phyloP scores from a whole-genome alignment of 2,113 vertebrate species.

The Trinectes maculatus region DNA sequence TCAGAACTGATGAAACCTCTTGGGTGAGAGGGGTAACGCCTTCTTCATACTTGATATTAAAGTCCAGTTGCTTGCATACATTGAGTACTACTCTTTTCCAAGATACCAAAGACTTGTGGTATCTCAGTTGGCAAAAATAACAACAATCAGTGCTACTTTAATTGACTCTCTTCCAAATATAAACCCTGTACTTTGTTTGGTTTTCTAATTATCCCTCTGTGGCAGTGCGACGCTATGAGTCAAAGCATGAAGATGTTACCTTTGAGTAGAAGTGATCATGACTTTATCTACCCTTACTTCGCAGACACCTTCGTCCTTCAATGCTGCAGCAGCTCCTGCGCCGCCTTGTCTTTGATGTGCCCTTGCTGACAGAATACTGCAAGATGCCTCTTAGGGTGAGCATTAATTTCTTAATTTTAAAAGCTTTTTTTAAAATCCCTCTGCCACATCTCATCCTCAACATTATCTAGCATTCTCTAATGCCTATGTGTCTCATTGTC shows the following conservation, averaged over 20 bases:
- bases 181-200: not conserved
- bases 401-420: constrained; percentile 9
- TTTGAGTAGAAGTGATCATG: constrained; percentile 36
- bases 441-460: constrained; percentile 6
- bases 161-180: constrained; percentile 12
- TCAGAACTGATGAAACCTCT: too few species aligned
- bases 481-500: not conserved
- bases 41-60: too few species aligned
- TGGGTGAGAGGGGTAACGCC: too few species aligned
- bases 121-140: constrained; percentile 10
- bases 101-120: too few species aligned
- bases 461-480: too few species aligned
- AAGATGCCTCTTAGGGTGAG: constrained; percentile 98
- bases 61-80: too few species aligned
- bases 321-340: constrained; percentile 96
- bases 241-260: constrained; percentile 8
- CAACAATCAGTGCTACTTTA: constrained; percentile 4
- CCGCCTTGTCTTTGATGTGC: constrained; percentile 96
- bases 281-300: constrained; percentile 46
- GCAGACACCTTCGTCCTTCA: constrained; percentile 93
- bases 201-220: constrained; percentile 9
- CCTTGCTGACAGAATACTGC: constrained; percentile 95
- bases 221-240: constrained; percentile 17
- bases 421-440: not conserved
- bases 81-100: too few species aligned